A percentile compares a stretch with the other conserved stretches of the same genome.
These are phyloP conservation scores for Atethmia centrago DNA, from an alignment of 2,888 invertebrate genomes.

Conservation along the genomic window DNA sequence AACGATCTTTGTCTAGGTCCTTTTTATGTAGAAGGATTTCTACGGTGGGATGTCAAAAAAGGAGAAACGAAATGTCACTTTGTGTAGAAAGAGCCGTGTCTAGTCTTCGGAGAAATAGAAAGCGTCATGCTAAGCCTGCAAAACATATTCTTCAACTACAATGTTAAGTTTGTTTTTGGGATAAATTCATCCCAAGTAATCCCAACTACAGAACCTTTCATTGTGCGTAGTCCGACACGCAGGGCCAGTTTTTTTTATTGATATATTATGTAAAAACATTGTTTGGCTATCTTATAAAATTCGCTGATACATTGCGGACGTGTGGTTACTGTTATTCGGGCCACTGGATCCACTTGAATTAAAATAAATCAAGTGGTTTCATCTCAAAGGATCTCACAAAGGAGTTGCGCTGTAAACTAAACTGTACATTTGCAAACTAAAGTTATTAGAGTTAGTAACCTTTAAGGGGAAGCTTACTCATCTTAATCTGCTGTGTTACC, in stretches of 20 bases:
- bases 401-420: slow-evolving; percentile 24
- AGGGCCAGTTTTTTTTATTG: not conserved
- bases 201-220: too few species aligned
- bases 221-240: too few species aligned
- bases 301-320: not conserved
- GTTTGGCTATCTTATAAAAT: not conserved
- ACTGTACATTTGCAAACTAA: slow-evolving; percentile 39
- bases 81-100: too few species aligned
- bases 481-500: not conserved
- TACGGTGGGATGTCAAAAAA: too few species aligned
- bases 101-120: too few species aligned
- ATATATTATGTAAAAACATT: not conserved
- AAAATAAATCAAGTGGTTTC: slow-evolving; percentile 25
- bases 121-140: too few species aligned
- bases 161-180: too few species aligned
- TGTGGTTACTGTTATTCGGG: slow-evolving; percentile 1
- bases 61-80: too few species aligned
- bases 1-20: too few species aligned
- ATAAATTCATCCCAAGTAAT: too few species aligned
- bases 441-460: slow-evolving; percentile 35
- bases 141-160: too few species aligned
- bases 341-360: slow-evolving; percentile 8
- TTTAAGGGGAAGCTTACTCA: slow-evolving; percentile 10
- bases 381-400: slow-evolving; percentile 41
- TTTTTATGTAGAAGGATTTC: too few species aligned